Conservation (phyloP, 2,888 invertebrate species). For the Callosobruchus maculatus region DNA sequence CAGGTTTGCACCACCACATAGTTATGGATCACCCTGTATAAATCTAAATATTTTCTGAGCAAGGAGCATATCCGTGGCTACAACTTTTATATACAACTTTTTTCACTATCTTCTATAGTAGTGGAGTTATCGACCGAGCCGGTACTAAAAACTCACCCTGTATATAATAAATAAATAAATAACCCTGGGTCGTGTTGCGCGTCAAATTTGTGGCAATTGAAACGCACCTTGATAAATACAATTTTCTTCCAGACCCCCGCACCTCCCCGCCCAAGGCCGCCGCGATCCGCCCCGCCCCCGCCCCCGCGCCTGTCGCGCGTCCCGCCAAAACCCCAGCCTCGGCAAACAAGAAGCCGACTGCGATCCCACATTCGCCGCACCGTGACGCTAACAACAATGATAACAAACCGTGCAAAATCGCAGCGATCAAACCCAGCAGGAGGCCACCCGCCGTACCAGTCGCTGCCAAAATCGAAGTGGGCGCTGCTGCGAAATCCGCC, state of each 20-base stretch:
- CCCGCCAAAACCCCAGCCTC: conserved; percentile 3
- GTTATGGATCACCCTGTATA: no score
- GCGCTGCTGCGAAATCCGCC: not conserved
- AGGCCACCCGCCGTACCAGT: not conserved
- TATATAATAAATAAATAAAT: no score
- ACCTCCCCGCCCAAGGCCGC: not conserved
- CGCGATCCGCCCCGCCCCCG: not conserved
- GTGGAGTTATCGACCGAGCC: no score
- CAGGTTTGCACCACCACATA: no score
- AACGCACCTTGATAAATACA: no score
- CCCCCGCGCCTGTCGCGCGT: not conserved
- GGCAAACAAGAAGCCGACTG: not conserved
- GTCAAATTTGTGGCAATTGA: no score
- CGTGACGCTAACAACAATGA: conserved; percentile 20
- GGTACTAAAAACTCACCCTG: no score
- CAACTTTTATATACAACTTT: no score
- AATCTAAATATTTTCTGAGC: no score
- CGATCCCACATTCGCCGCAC: conserved; percentile 1
- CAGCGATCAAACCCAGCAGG: conserved; percentile 2
- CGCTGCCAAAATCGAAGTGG: not conserved
- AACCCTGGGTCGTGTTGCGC: no score
- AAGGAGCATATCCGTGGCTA: no score
- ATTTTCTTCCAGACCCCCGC: not conserved
- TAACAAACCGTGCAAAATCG: conserved; percentile 9
- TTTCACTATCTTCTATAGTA: no score